Evolutionary conservation across 2,888 invertebrate species (phyloP), one percentile per base, ranked within the genome.

Genomic region (Himalopsyche tibetana): DNA sequence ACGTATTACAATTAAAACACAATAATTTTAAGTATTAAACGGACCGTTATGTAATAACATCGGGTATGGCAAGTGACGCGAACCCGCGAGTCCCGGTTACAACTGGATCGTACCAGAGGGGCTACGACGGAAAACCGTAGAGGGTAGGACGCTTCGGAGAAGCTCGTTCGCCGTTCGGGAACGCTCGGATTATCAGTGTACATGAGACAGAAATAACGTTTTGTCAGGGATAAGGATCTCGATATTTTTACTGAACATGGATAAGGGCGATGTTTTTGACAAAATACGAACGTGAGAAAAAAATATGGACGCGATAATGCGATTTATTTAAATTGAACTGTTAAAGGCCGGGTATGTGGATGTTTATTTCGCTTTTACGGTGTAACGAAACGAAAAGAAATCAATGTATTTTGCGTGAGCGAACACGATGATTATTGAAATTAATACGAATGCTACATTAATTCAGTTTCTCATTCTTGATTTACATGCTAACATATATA

Each of bases 1-100:
- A 82, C 55, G 82, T 38, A 82, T 82, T 11, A 55, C 79, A 82
- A 85, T 82, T 85, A 69, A 82, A 85, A 82, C 85, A 85, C 82
- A 82, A 74, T 85, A 82, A 42, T 85, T 81, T 56, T 40, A 80
- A 82, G 69, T 74, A 84, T 80, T 84, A 83, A 81, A 85, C 85
- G 82, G 87, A 79, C 87, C 86, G 87, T 87, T 87, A 87, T 86
- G 87, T 87, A 87, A 87, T 84, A 82, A 84, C 84, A 83, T 83
- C 86, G 86, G 86, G 84, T 80, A 86, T 80, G 83, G 86, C 87
- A 84, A 87, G 63, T 55, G 82, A 79, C 87, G 84, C 56, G 84
- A 51, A 82, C 80, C 85, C 85, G 84, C 84, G 82, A 85, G 84
- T 85, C 86, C 86, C 86, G 84, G 84, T 86, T 87, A 87, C 87